Evolutionary conservation across 2,888 invertebrate genomes (phyloP), one percentile per base, ranked within the genome.

Genomic region (Abrostola tripartita): DNA sequence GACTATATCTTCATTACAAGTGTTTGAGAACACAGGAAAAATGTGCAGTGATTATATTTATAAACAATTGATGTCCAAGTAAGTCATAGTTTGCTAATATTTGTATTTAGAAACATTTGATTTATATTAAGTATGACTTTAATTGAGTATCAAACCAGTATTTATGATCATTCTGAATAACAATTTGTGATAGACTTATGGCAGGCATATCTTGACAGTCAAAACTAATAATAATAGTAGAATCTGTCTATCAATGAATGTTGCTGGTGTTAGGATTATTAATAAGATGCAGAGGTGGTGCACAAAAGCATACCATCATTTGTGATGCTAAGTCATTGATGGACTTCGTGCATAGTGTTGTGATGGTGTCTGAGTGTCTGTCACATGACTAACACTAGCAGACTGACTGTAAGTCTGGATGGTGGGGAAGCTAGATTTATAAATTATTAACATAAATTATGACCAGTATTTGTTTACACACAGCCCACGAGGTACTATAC

Each of bases 141-240:
- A 71, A 74, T 65, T 68, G 71, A 68, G 61, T 65, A 71, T 78
- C 76, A 71, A 74, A 76, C 61, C 61, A 66, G 72, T 49, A 68
- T 24, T 47, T 42, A 35, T 64, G 63, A 65, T 63, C 12, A 68
- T 58, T 77, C 68, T 70, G 74, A 76, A 74, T 78, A 72, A 79
- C 59, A 67, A 64, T 69, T 70, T 66, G 63, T 61, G 44, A 52
- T 55, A 63, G 65, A 58, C 47, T 44, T 67, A 60, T 64, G 69
- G 52, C 52, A 71, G 24, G 24, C 8, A 9, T 65, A 63, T 61
- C 66, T 68, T 73, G 58, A 47, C 57, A 69, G 51, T 58, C 54
- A 67, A 74, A 71, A 71, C 53, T 68, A 70, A 66, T 53, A 65
- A 55, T 57, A 59, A 37, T 12, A 47, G 57, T 68, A 62, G 52